A percentile compares a stretch with the other conserved stretches of the same genome.
phyloP scores from a whole-genome alignment of 64 coral and sea anemone genomes.

The Acropora tenuis region DNA sequence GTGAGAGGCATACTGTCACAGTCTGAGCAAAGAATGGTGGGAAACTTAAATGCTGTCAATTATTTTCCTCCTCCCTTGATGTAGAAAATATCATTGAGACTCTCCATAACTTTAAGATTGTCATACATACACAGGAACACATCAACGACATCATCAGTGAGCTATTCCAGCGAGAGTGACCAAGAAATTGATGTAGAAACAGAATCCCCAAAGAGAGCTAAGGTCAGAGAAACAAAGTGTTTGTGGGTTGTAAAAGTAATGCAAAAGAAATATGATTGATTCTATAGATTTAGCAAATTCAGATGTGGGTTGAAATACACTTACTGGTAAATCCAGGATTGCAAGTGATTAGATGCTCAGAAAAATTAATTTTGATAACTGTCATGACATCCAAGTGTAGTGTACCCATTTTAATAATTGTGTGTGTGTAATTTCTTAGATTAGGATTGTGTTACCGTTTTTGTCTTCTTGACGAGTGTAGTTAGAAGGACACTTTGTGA shows the following conservation, averaged over 20 bases:
- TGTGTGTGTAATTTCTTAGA: not conserved
- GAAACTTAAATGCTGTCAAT: too few relatives aligned
- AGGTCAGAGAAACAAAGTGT: slow-evolving; percentile 17
- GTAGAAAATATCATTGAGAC: not conserved
- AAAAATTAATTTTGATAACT: too few relatives aligned
- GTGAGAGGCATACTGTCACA: too few relatives aligned
- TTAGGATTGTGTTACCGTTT: not conserved
- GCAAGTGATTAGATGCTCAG: too few relatives aligned
- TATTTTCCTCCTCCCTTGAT: too few relatives aligned
- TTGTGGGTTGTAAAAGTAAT: not conserved
- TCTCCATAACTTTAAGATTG: not conserved
- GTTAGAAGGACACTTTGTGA: too few relatives aligned
- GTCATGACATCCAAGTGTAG: too few relatives aligned
- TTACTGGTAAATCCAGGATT: too few relatives aligned
- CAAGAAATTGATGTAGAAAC: slow-evolving; percentile 76
- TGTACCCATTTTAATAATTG: too few relatives aligned
- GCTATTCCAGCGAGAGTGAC: slow-evolving; percentile 83
- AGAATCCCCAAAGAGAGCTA: slow-evolving; percentile 66
- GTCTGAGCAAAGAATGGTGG: too few relatives aligned
- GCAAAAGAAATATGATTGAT: not conserved
- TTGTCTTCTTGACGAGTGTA: too few relatives aligned
- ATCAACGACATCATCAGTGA: slow-evolving; percentile 77
- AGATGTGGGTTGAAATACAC: too few relatives aligned
- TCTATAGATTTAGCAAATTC: not conserved
- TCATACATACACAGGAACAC: slow-evolving; percentile 28